These are phyloP conservation scores for Sitobion miscanthi DNA, from an alignment of 1,140 invertebrate species.

Conservation along the genomic window DNA sequence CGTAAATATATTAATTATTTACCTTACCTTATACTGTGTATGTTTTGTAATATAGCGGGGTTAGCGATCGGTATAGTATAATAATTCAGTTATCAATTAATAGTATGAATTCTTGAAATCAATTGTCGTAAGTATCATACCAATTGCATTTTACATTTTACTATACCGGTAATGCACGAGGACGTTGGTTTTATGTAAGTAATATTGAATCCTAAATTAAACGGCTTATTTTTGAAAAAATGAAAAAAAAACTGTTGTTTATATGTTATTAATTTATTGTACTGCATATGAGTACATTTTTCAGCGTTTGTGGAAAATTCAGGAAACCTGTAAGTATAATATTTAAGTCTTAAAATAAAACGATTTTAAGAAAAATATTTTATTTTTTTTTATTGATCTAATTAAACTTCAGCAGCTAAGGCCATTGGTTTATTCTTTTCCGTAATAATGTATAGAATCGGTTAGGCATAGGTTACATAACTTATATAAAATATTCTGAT, in stretches of 20 bases:
- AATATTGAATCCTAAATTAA: background rate
- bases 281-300: background rate
- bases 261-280: background rate
- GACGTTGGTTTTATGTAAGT: background rate
- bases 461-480: background rate
- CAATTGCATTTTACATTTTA: background rate
- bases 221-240: background rate
- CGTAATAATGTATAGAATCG: too few species aligned
- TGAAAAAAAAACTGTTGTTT: background rate
- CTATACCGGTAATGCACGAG: background rate
- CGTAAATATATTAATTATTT: constrained; percentile 10
- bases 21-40: background rate
- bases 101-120: background rate
- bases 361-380: background rate
- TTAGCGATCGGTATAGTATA: background rate
- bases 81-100: background rate
- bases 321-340: background rate
- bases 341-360: background rate
- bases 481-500: background rate
- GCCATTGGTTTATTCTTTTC: too few species aligned
- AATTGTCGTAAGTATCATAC: background rate
- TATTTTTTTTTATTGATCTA: too few species aligned
- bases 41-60: background rate
- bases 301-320: background rate
- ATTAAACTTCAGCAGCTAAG: too few species aligned